Evolutionary conservation across 2,797 vertebrate species (phyloP).

Genomic region (Notoglanidium macrostoma): DNA sequence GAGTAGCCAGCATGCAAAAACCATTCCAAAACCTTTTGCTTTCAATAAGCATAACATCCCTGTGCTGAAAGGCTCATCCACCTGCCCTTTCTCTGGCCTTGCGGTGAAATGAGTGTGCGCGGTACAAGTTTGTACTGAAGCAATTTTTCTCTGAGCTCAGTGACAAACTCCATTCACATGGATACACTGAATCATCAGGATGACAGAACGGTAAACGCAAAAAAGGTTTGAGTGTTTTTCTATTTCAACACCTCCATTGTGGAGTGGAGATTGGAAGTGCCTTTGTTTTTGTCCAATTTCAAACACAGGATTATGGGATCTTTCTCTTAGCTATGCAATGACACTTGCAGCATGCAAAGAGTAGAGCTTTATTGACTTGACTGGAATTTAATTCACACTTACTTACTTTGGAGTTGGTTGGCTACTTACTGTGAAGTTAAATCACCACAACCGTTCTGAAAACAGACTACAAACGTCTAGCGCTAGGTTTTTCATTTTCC

Average conservation of each 20-base stretch:
- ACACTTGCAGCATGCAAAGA: background rate
- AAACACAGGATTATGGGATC: conserved; percentile 22
- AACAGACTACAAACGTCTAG: background rate
- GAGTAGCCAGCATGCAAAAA: conserved; percentile 16
- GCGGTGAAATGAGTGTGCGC: conserved; percentile 65
- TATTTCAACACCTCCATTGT: conserved; percentile 38
- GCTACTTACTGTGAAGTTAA: background rate
- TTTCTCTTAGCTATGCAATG: background rate
- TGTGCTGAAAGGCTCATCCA: conserved; percentile 56
- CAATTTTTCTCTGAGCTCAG: conserved; percentile 71
- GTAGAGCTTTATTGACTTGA: background rate
- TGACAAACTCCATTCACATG: conserved; percentile 63
- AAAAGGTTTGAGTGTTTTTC: conserved; percentile 60
- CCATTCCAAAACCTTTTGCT: background rate
- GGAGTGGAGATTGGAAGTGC: conserved; percentile 27
- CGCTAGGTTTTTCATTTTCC: background rate
- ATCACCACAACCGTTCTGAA: background rate
- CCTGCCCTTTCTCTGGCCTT: conserved; percentile 58
- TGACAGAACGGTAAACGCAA: conserved; percentile 76
- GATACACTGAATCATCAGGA: conserved; percentile 67
- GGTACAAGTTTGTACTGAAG: conserved; percentile 67
- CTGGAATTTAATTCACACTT: background rate
- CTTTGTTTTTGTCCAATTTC: conserved; percentile 10
- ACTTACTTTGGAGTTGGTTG: background rate
- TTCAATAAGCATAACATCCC: conserved; percentile 26